Percentiles rank a stretch among this genome's conserved stretches.
Conservation (phyloP, 2,113 vertebrate species). For the Corvus cornix region DNA sequence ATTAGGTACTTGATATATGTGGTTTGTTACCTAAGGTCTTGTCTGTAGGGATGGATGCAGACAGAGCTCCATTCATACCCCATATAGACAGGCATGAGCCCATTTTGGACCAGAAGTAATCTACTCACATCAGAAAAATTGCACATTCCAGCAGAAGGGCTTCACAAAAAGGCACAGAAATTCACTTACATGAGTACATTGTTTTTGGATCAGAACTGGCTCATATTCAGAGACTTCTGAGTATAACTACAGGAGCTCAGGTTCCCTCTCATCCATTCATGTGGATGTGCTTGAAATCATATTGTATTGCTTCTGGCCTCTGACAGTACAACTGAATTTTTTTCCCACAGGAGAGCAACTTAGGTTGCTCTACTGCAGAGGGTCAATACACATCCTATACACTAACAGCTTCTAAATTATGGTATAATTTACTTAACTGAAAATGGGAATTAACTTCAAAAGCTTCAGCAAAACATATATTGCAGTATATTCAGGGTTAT, state of each 20-base stretch:
- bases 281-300: neutral
- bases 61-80: neutral
- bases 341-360: neutral
- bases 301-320: neutral
- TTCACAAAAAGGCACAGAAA: neutral
- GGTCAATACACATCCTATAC: neutral
- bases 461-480: neutral
- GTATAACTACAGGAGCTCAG: neutral
- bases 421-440: neutral
- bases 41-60: neutral
- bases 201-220: neutral
- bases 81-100: neutral
- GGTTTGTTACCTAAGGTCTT: neutral
- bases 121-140: neutral
- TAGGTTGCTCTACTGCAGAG: neutral
- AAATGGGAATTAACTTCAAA: constrained; percentile 3
- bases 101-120: neutral
- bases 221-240: neutral
- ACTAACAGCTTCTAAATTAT: neutral
- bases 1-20: neutral
- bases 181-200: neutral
- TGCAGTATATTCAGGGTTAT: neutral
- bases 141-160: neutral
- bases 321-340: neutral
- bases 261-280: neutral